Conservation (phyloP, 2,888 invertebrate species). For the Cetonia aurata region DNA sequence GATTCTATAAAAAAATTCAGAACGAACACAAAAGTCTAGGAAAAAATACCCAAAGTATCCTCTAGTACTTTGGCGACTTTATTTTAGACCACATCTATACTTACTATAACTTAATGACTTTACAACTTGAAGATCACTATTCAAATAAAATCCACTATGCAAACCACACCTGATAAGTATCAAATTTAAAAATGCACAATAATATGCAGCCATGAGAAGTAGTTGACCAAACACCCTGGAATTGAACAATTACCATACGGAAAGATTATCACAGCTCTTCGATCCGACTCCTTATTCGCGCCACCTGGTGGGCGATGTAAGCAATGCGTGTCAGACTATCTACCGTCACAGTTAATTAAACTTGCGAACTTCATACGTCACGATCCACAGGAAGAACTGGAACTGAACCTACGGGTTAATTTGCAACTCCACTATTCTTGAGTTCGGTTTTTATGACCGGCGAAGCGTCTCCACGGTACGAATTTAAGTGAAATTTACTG, state of each 20-base stretch:
- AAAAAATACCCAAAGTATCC: too few species aligned
- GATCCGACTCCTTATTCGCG: conserved; percentile 23
- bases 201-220: too few species aligned
- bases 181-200: neutral
- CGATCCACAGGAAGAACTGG: conserved; percentile 34
- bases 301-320: conserved; percentile 7
- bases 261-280: conserved; percentile 16
- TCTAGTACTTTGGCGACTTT: too few species aligned
- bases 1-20: too few species aligned
- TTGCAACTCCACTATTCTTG: conserved; percentile 38
- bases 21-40: too few species aligned
- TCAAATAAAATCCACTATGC: too few species aligned
- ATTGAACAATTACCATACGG: neutral
- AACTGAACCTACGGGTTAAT: conserved; percentile 33
- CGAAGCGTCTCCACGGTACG: conserved; percentile 11
- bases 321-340: conserved; percentile 44
- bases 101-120: too few species aligned
- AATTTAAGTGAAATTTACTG: conserved; percentile 37
- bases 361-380: conserved; percentile 51
- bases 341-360: conserved; percentile 56
- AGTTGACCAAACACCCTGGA: neutral
- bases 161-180: neutral
- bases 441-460: conserved; percentile 33
- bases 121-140: too few species aligned
- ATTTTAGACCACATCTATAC: too few species aligned